A percentile compares a stretch with the other conserved stretches of the same genome.
These are phyloP conservation scores for chimpanzee (Pan troglodytes) DNA, from an alignment of 2,113 vertebrate species.

Conservation along the genomic window NHGRI_mPanTro3-v2.1_pri NC_072409.2:95578001-95578500, in stretches of 20 bases:
- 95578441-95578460: not conserved
- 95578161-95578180: not conserved
- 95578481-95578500: not conserved
- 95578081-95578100: not conserved
- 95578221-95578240: not conserved
- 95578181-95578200: not conserved
- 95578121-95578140: not conserved
- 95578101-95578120: not conserved
- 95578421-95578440: not conserved
- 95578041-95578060: not conserved
- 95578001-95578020: not conserved
- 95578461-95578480: not conserved
- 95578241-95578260: not conserved
- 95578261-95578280: not conserved
- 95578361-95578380: not conserved
- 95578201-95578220: not conserved
- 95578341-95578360: not conserved
- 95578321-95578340: too few species aligned
- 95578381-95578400: not conserved
- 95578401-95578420: not conserved
- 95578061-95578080: not conserved
- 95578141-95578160: not conserved
- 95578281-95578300: not conserved
- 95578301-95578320: not conserved
- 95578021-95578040: conserved; percentile 26